Conservation (phyloP, 2,113 vertebrate genomes). For the Crypturellus undulatus region DNA sequence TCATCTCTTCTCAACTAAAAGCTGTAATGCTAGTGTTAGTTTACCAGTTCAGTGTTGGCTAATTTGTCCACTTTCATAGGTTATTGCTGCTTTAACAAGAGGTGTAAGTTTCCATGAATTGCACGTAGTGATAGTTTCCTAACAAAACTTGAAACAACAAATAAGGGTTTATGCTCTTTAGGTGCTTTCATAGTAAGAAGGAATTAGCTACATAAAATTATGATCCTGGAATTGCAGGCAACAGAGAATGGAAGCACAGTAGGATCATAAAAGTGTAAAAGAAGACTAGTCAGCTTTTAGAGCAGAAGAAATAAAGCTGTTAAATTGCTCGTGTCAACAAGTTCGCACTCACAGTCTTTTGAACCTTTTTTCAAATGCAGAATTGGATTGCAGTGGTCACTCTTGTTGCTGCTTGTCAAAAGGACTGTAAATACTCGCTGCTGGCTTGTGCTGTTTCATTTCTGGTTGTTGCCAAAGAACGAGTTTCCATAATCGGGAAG, state of each 20-base stretch:
- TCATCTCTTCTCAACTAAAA: background rate
- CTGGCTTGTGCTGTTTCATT: fast-evolving
- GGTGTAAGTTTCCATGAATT: background rate
- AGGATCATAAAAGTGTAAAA: background rate
- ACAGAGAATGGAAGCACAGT: background rate
- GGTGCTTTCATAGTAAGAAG: background rate
- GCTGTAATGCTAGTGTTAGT: background rate
- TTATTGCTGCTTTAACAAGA: background rate
- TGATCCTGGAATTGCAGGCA: background rate
- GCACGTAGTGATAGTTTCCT: background rate
- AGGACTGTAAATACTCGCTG: background rate
- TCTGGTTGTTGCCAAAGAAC: background rate
- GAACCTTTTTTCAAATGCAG: background rate
- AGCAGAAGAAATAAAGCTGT: background rate
- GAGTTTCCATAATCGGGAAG: background rate
- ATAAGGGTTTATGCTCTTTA: background rate
- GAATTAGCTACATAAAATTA: background rate
- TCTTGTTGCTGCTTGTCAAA: background rate
- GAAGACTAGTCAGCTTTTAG: background rate
- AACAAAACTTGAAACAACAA: background rate
- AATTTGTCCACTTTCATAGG: background rate
- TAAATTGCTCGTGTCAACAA: background rate
- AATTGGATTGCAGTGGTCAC: background rate
- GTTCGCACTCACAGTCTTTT: background rate
- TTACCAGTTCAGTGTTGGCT: background rate